A percentile compares a stretch with the other conserved stretches of the same genome.
Evolutionary conservation across 2,888 invertebrate species (phyloP).

Genomic region (Drosophila paracracens): DNA sequence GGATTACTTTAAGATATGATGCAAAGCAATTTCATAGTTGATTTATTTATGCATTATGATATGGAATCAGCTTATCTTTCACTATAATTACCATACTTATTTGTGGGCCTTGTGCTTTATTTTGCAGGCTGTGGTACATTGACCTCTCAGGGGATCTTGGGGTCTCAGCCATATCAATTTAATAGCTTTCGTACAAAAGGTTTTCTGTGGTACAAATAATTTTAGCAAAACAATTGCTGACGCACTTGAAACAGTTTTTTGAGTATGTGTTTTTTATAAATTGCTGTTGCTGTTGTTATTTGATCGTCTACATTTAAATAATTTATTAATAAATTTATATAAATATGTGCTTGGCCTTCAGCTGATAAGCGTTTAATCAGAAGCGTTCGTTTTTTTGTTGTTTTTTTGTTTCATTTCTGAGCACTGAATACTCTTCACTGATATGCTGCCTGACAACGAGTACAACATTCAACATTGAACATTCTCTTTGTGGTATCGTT

Average conservation of each 20-base stretch:
- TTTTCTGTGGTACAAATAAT: conserved; percentile 43
- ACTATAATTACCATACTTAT: neutral
- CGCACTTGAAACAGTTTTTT: conserved; percentile 48
- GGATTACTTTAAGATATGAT: neutral
- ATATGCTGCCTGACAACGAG: neutral
- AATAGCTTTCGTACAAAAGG: conserved; percentile 40
- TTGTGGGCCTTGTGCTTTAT: neutral
- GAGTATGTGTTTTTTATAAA: neutral
- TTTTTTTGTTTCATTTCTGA: neutral
- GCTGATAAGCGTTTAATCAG: conserved; percentile 45
- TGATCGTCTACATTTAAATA: conserved; percentile 51
- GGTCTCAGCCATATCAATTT: conserved; percentile 35
- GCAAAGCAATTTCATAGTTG: neutral
- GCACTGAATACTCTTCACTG: neutral
- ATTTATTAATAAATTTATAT: conserved; percentile 45
- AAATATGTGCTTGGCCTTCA: conserved; percentile 24
- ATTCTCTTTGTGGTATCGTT: conserved; percentile 18
- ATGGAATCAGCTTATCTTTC: neutral
- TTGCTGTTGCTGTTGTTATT: conserved; percentile 39
- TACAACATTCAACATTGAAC: conserved; percentile 18
- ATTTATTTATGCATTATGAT: too few relatives aligned
- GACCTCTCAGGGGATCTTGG: neutral
- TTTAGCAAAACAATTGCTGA: conserved; percentile 45
- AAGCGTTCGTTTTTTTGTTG: neutral
- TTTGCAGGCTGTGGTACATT: neutral